A percentile compares a stretch with the other conserved stretches of the same genome.
Conservation (phyloP, 1,140 invertebrate species). For the Hycleus cichorii region DNA sequence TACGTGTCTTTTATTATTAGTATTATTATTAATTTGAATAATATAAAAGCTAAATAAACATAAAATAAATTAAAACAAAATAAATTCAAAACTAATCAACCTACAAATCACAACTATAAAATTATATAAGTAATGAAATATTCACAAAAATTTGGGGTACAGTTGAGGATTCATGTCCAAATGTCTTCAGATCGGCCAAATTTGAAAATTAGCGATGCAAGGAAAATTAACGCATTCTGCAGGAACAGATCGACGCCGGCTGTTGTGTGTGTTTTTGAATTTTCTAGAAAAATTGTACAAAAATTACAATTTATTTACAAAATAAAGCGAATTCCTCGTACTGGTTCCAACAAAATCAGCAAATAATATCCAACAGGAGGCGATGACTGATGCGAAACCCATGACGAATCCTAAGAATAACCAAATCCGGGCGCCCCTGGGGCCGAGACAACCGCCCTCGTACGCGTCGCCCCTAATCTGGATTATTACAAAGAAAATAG, state of each 20-base stretch:
- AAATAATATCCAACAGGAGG: conserved; percentile 93
- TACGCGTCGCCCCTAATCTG: conserved; percentile 77
- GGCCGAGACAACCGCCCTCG: conserved; percentile 79
- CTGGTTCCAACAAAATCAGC: conserved; percentile 57
- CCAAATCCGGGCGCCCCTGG: conserved; percentile 87
- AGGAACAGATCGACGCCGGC: conserved; percentile 86
- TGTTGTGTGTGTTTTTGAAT: conserved; percentile 45
- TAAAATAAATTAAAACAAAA: too few relatives aligned
- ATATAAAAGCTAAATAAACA: too few relatives aligned
- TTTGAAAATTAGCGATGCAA: conserved; percentile 85
- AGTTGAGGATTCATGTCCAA: conserved; percentile 43
- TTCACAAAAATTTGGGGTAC: too few relatives aligned
- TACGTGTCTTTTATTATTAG: too few relatives aligned
- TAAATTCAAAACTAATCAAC: too few relatives aligned
- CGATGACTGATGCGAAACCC: conserved; percentile 92
- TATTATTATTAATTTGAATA: too few relatives aligned
- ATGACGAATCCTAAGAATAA: conserved; percentile 93
- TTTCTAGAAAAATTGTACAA: conserved; percentile 10
- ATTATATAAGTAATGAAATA: too few relatives aligned
- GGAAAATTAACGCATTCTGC: conserved; percentile 93
- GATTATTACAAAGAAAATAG: background rate
- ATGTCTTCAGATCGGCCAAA: conserved; percentile 89
- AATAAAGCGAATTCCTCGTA: conserved; percentile 24
- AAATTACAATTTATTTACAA: background rate
- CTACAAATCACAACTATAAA: too few relatives aligned